Evolutionary conservation across 2,113 vertebrate genomes (phyloP), one percentile per base, ranked within the genome.

Genomic region (Callipepla squamata): DNA sequence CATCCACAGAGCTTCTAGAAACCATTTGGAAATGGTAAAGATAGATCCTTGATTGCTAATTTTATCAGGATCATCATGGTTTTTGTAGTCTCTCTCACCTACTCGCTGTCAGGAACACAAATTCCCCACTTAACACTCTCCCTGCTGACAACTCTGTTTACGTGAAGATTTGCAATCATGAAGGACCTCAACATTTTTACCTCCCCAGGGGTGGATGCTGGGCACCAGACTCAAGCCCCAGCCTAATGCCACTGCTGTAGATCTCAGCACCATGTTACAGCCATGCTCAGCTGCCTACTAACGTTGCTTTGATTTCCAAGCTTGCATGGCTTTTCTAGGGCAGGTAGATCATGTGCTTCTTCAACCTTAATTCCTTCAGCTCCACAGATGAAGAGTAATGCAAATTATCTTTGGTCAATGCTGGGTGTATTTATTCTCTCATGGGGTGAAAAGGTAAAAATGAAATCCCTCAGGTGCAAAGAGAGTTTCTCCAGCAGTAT

Each of bases 31-130:
- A 97, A 58, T 79, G 68, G 80, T 83, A 95, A 77, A 96, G 80
- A 95, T 80, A 86, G 73, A 79, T 90, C 36, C 79, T 89, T 67
- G 57, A 72, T 76, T 82, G 48, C 89, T 96, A 97, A 96, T 95
- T 97, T 96, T 97, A 97, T 94, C 19, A 32, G 20, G 36, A 81
- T 74, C 81, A 30, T 88, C 82, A 74, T 74, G 89, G 89, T 94
- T 97, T 96, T 73, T 96, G 92, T 90, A 94, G 87, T 82, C 79
- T 96, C 67, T 90, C 91, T 97, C 92, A 89, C 85, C 75, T 72
- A 80, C 73, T 90, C 59, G 58, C 81, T 75, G 53, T 80, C 73
- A 94, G n/a, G 15, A 77, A 75, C 66, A 51, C 57, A 97, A 88
- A 96, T 97, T 96, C 97, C 81, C 80, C 82, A 86, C 67, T 94